Conservation (phyloP, 2,113 vertebrate genomes). For the Mesoclemmys tuberculata region DNA sequence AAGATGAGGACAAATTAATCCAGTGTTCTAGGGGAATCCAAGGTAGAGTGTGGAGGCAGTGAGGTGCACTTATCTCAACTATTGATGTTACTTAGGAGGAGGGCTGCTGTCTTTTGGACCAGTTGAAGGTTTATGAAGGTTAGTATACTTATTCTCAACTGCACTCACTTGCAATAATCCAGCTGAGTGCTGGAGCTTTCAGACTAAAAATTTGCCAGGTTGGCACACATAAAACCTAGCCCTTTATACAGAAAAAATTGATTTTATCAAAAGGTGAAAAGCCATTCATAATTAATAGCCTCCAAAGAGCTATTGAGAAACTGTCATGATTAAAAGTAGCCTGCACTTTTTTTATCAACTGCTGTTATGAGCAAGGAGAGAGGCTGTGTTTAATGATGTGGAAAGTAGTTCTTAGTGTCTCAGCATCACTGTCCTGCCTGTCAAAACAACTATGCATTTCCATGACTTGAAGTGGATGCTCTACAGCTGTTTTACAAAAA, state of each 20-base stretch:
- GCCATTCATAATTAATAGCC: background rate
- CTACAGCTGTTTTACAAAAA: conserved; percentile 27
- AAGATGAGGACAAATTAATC: background rate
- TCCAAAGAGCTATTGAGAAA: conserved; percentile 12
- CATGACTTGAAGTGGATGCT: conserved; percentile 18
- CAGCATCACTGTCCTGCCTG: conserved; percentile 24
- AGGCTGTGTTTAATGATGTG: conserved; percentile 47
- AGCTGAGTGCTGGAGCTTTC: background rate
- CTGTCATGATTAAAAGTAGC: conserved; percentile 1
- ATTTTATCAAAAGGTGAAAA: background rate
- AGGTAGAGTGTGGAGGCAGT: background rate
- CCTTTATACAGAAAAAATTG: background rate
- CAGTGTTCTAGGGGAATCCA: background rate
- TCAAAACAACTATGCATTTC: conserved; percentile 63
- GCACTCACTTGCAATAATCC: background rate
- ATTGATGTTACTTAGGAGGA: background rate
- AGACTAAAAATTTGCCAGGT: background rate
- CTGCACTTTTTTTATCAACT: conserved; percentile 36
- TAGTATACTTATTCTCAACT: background rate
- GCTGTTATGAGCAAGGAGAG: background rate
- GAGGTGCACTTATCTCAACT: background rate
- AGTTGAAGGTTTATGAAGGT: background rate
- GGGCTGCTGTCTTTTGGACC: background rate
- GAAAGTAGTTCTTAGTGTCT: conserved; percentile 51
- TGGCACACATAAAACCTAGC: background rate